These are phyloP conservation scores for Eptatretus atami DNA, from an alignment of 2,797 vertebrate species.

Conservation along the genomic window DNA sequence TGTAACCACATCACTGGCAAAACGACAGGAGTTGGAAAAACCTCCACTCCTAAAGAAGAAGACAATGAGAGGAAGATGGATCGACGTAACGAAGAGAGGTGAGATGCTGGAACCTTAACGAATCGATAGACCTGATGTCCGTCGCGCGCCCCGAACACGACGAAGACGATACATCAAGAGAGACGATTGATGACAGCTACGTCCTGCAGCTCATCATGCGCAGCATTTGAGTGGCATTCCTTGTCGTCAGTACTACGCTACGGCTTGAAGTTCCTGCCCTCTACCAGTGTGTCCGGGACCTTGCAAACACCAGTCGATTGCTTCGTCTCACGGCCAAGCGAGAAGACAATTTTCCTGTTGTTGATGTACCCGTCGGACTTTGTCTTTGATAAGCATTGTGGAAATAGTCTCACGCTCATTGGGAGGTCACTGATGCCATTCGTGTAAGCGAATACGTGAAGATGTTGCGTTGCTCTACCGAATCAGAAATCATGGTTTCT, in stretches of 20 bases:
- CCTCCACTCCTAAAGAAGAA: too few species aligned
- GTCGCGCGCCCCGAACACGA: slow-evolving; percentile 20
- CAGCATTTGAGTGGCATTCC: slow-evolving; percentile 31
- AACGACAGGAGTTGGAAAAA: too few species aligned
- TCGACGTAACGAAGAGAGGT: too few species aligned
- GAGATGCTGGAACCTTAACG: too few species aligned
- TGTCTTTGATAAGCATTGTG: background rate
- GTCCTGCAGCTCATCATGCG: slow-evolving; percentile 64
- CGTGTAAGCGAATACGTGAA: too few species aligned
- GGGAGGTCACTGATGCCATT: too few species aligned
- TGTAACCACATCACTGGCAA: too few species aligned
- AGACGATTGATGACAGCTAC: slow-evolving; percentile 80
- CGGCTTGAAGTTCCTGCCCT: slow-evolving; percentile 40
- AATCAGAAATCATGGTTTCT: too few species aligned
- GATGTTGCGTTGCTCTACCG: too few species aligned
- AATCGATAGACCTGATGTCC: too few species aligned
- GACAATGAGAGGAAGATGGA: too few species aligned
- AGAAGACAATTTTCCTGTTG: slow-evolving; percentile 49
- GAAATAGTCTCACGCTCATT: background rate
- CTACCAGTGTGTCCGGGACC: slow-evolving; percentile 32
- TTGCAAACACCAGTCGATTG: slow-evolving; percentile 59
- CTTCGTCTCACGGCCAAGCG: slow-evolving; percentile 51
- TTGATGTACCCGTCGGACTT: slow-evolving; percentile 1
- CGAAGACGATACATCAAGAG: slow-evolving; percentile 46
- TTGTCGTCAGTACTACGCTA: slow-evolving; percentile 37